Conservation (phyloP, 2,888 invertebrate genomes). For the Antitype chi region DNA sequence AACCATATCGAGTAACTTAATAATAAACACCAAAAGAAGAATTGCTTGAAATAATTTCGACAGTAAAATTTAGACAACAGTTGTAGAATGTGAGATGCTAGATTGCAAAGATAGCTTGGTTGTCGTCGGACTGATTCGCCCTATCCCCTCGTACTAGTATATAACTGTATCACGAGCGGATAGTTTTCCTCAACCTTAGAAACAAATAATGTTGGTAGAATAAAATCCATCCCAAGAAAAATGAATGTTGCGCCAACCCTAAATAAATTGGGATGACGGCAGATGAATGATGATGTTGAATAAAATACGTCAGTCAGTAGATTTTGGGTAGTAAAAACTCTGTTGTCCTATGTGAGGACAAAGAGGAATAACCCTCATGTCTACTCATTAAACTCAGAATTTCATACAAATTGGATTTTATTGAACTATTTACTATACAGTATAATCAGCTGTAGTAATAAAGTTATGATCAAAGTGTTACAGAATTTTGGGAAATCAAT, state of each 20-base stretch:
- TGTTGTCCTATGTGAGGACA: neutral
- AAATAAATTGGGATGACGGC: neutral
- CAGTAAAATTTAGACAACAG: too few species aligned
- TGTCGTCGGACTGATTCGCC: too few species aligned
- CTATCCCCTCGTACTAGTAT: too few species aligned
- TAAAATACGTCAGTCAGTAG: too few species aligned
- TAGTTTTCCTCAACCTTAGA: too few species aligned
- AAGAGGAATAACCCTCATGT: neutral
- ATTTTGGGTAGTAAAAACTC: neutral
- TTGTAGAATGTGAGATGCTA: too few species aligned
- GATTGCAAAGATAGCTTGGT: too few species aligned
- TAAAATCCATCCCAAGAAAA: neutral
- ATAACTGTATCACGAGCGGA: too few species aligned
- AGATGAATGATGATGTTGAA: neutral
- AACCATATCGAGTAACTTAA: too few species aligned
- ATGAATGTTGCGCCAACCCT: accelerated
- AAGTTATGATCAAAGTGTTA: slow-evolving; percentile 3
- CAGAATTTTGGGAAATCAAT: slow-evolving; percentile 37
- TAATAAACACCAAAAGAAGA: too few species aligned
- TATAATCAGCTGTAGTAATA: slow-evolving; percentile 18
- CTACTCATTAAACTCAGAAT: slow-evolving; percentile 14
- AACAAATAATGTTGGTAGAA: neutral
- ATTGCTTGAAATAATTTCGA: too few species aligned
- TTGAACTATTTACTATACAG: neutral
- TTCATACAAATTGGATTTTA: neutral